A percentile compares a stretch with the other conserved stretches of the same genome.
phyloP scores from a whole-genome alignment of 1,140 invertebrate species.

The Heliconius hewitsoni region DNA sequence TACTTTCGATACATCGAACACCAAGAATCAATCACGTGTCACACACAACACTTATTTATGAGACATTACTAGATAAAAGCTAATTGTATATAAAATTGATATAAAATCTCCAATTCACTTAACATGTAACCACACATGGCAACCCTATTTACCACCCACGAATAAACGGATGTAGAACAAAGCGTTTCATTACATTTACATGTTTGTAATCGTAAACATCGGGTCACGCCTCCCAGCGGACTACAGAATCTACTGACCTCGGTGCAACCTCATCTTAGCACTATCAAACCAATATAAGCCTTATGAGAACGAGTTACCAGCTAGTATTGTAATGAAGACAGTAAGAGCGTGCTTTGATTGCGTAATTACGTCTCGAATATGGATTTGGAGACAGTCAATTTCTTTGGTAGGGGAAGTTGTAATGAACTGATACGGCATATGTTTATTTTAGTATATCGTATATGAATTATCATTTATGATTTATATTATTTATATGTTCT shows the following conservation, averaged over 20 bases:
- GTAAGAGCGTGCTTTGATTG: constrained; percentile 35
- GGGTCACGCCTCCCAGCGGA: constrained; percentile 48
- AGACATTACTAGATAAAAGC: too few relatives aligned
- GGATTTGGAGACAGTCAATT: constrained; percentile 38
- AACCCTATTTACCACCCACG: constrained; percentile 21
- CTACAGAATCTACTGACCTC: constrained; percentile 22
- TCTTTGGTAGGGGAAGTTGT: constrained; percentile 32
- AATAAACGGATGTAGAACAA: constrained; percentile 29
- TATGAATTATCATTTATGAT: too few relatives aligned
- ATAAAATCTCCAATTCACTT: constrained; percentile 1
- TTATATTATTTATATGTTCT: too few relatives aligned
- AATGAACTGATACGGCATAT: constrained; percentile 30
- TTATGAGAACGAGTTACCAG: constrained; percentile 26
- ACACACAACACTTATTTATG: too few relatives aligned
- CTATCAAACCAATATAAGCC: constrained; percentile 21
- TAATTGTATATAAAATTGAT: neutral
- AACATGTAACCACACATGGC: constrained; percentile 10
- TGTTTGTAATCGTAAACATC: constrained; percentile 52
- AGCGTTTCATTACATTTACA: constrained; percentile 42
- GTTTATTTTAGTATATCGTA: neutral
- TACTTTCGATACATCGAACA: too few relatives aligned
- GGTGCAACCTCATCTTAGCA: constrained; percentile 33
- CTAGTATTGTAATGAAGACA: neutral
- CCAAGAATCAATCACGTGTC: too few relatives aligned
- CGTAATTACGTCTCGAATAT: constrained; percentile 43